These are phyloP conservation scores for Drosophila mayaguana DNA, from an alignment of 2,888 invertebrate species.

Conservation along the genomic window DNA sequence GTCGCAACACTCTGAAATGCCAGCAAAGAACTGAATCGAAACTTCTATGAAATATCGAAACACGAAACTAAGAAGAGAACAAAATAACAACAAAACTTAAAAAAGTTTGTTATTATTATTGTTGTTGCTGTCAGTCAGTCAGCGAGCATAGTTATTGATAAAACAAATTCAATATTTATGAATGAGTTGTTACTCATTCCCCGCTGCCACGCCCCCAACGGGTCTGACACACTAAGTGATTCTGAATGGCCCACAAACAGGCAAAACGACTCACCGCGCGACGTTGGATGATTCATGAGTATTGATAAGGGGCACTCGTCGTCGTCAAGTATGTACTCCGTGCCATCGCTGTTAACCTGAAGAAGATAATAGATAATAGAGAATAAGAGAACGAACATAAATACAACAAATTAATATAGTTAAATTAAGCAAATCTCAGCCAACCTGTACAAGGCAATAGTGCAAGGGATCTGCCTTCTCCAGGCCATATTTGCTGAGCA, in stretches of 20 bases:
- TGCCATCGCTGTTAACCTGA: constrained; percentile 88
- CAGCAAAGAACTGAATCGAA: constrained; percentile 54
- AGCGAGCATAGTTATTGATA: constrained; percentile 82
- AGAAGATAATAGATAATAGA: not conserved
- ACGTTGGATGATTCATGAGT: constrained; percentile 94
- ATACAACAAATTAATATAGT: not conserved
- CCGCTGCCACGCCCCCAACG: constrained; percentile 15
- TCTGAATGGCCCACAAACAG: constrained; percentile 62
- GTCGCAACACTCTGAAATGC: constrained; percentile 48
- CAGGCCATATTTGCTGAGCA: constrained; percentile 98
- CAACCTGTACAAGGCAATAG: constrained; percentile 97
- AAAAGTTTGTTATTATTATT: constrained; percentile 30
- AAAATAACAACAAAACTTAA: constrained; percentile 55
- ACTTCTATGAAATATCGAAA: constrained; percentile 22
- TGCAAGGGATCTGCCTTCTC: constrained; percentile 95
- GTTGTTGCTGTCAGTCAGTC: constrained; percentile 41
- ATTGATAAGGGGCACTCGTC: constrained; percentile 98
- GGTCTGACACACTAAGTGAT: constrained; percentile 63
- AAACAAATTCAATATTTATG: constrained; percentile 75
- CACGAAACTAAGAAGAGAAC: constrained; percentile 36
- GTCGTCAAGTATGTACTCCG: constrained; percentile 97
- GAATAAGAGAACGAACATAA: not conserved
- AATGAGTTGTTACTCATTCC: constrained; percentile 38
- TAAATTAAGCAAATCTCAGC: not conserved
- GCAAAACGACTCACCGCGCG: constrained; percentile 90